Base-by-base conservation (phyloP, 2,113 vertebrate genomes). In the Junco hyemalis region DNA sequence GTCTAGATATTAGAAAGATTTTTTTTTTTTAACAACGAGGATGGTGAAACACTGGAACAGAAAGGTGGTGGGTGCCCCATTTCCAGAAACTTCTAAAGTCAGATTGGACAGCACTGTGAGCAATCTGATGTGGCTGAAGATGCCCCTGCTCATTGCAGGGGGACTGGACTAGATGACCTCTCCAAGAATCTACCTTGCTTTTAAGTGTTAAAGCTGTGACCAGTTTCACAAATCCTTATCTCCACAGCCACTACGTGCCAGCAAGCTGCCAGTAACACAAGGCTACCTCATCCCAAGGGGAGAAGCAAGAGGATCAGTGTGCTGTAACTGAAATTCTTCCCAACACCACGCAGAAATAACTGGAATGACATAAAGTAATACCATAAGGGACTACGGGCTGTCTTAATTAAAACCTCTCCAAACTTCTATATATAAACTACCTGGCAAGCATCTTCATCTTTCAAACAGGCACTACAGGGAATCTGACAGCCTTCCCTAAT, bases 401-500 rank as follows among this genome's bases (percentile, higher is more conserved):
- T 61, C 79, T 94, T 88, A 94, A 94, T 86, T 92, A 88, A 95
- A 88, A 72, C 20, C 25, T 68, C 59, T 64, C 40, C 48, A n/a
- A 91, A 72, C 9, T 69, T 76, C 71, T 76, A 47, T 71, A 82
- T 45, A 71, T 68, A 81, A 90, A 79, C 73, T 65, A 92, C 66
- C 85, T 57, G 36, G 74, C 50, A 95, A 90, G 65, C 13, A 7
- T 40, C 54, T 48, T 63, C 35, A 64, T 68, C 89, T 78, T 76
- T 93, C 61, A 38, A 72, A 35, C 29, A 54, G 42, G 31, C n/a
- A 65, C 71, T 90, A 86, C 59, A 12, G 31, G 66, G 57, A 95
- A 79, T 64, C 26, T 45, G 61, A 91, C 36, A 86, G 81, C 9
- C 8, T 57, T 88, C 53, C 60, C 63, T 80, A 35, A 80, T 29